A percentile compares a stretch with the other conserved stretches of the same genome.
These are phyloP conservation scores for Cercopithecus petaurista DNA, from an alignment of 2,797 vertebrate genomes.

Conservation along the genomic window DNA sequence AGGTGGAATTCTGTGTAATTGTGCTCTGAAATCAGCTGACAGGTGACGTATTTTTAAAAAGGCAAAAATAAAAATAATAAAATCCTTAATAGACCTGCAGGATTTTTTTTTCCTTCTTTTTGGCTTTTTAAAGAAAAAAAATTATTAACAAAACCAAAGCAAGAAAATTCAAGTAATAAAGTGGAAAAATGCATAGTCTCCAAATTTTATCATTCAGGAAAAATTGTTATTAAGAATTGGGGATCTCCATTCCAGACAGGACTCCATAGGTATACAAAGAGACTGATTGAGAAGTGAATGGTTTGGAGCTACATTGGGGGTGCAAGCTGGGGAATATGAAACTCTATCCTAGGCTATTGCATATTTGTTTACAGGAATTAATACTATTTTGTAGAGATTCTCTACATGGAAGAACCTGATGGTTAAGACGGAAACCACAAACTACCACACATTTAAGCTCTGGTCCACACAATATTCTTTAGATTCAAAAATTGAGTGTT, in stretches of 20 bases:
- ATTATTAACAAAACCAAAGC: not conserved
- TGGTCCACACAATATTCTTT: not conserved
- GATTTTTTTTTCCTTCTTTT: not conserved
- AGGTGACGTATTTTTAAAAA: not conserved
- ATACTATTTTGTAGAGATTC: not conserved
- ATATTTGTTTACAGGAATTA: not conserved
- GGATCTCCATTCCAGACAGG: not conserved
- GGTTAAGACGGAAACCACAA: not conserved
- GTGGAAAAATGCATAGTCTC: not conserved
- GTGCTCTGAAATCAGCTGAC: not conserved
- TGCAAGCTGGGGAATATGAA: not conserved
- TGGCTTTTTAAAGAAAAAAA: not conserved
- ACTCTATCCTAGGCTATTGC: not conserved
- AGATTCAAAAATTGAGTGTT: not conserved
- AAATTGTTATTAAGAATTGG: not conserved
- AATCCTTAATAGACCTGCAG: not conserved
- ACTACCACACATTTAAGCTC: not conserved
- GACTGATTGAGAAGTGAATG: not conserved
- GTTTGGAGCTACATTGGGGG: rapidly evolving
- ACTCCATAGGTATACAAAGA: not conserved
- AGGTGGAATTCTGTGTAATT: not conserved
- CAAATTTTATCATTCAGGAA: not conserved
- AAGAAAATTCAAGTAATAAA: not conserved
- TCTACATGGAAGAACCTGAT: not conserved
- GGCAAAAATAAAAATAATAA: not conserved